Evolutionary conservation across 2,113 vertebrate genomes (phyloP).

Genomic region (Steatornis caripensis): DNA sequence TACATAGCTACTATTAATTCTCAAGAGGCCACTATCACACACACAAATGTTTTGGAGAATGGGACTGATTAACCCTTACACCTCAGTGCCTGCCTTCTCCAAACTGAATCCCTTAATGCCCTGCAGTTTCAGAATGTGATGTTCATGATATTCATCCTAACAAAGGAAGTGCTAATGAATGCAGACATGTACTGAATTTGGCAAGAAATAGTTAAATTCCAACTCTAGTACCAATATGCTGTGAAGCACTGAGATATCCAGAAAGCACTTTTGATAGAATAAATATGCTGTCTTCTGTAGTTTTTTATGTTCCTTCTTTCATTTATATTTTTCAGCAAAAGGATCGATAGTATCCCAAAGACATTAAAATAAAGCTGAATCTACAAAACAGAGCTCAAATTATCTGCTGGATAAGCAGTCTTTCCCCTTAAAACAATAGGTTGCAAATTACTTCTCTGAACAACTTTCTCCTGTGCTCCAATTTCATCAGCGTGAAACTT

Average conservation of each 20-base stretch:
- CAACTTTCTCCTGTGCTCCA: background rate
- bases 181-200: background rate
- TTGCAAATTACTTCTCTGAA: background rate
- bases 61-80: background rate
- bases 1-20: background rate
- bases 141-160: background rate
- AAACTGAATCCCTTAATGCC: background rate
- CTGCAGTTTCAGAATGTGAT: background rate
- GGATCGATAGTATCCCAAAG: background rate
- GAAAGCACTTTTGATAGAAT: background rate
- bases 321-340: conserved; percentile 6
- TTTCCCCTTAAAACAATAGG: background rate
- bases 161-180: background rate
- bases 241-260: background rate
- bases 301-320: background rate
- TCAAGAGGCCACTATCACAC: background rate
- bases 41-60: background rate
- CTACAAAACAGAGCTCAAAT: background rate
- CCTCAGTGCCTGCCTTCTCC: background rate
- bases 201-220: background rate
- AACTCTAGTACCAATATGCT: background rate
- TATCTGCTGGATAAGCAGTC: conserved; percentile 34
- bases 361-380: conserved; percentile 53
- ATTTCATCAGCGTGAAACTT: background rate
- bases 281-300: background rate